Base-by-base conservation (phyloP, 2,113 vertebrate genomes). In the Catagonus wagneri region DNA sequence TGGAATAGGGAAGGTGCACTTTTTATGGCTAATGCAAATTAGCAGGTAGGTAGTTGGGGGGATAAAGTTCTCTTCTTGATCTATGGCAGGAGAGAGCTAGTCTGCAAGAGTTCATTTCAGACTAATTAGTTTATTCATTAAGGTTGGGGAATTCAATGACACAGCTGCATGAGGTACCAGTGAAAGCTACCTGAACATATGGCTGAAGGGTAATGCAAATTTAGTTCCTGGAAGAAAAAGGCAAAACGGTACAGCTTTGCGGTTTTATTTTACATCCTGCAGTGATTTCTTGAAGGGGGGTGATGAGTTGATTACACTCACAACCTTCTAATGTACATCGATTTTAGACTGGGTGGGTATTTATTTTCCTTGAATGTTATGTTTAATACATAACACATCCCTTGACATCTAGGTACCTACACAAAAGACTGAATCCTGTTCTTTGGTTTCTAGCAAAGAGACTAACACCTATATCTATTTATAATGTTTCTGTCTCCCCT, bases 81-180 rank as follows among this genome's bases (percentile, higher is more conserved):
- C 96, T 97, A 78, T 87, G 76, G 93, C 71, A 72, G 91, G 96
- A 96, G 94, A 87, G 84, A 95, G 96, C 89, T 68, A 81, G 86
- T 65, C 94, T 83, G 85, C 65, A 88, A 92, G 93, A 95, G 93
- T 95, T 97, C 96, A 90, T 97, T 95, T 97, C 93, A 95, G 94
- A 89, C 75, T 96, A 98, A 97, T 97, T 97, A 98, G 97, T 97
- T 97, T 97, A 88, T 97, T 96, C 95, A 96, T 97, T 96, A 97
- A 89, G 89, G 76, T 68, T 66, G 78, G 94, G 94, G 93, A 97
- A 96, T 96, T 97, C 96, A 98, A 8, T 95, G 97, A 96, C 94
- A 96, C 93, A 97, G 95, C 97, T 92, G 94, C 79, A 68, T 94
- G 97, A 96, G 94, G 94, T 95, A 84, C 66, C 52, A 88, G 50